Conservation (phyloP, 2,888 invertebrate genomes). For the Cheilosia pagana region DNA sequence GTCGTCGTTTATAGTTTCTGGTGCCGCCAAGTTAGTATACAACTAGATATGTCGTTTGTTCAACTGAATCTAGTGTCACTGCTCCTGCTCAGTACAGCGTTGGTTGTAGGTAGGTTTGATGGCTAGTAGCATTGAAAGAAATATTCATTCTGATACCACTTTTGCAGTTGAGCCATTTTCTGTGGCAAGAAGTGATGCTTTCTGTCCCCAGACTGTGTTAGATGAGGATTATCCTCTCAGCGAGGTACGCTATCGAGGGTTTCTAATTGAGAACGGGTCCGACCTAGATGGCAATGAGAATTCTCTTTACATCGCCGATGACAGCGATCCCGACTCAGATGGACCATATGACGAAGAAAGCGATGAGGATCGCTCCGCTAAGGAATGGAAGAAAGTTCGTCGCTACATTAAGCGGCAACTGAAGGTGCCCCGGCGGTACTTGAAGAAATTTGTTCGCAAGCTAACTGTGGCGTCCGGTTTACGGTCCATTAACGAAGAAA, state of each 20-base stretch:
- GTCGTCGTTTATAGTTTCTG: not conserved
- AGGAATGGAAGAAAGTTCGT: conserved; percentile 43
- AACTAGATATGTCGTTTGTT: conserved; percentile 30
- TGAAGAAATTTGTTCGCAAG: conserved; percentile 43
- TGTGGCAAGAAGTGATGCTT: not conserved
- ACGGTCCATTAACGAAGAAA: not conserved
- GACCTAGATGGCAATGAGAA: not conserved
- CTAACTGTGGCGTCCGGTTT: not conserved
- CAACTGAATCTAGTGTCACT: conserved; percentile 9
- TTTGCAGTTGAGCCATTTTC: conserved; percentile 20
- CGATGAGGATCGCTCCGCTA: conserved; percentile 19
- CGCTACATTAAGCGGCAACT: conserved; percentile 51
- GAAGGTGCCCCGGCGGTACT: conserved; percentile 43
- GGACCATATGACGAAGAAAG: not conserved
- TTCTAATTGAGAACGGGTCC: not conserved
- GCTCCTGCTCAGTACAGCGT: conserved; percentile 21
- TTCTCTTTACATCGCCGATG: not conserved
- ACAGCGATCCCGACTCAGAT: not conserved
- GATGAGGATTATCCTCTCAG: conserved; percentile 4
- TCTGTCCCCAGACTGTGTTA: not conserved
- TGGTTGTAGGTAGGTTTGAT: conserved; percentile 19
- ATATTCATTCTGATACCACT: not conserved
- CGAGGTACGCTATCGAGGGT: not conserved
- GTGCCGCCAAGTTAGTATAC: not conserved
- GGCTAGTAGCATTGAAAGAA: not conserved